Percentiles rank a stretch among this genome's conserved stretches.
phyloP scores from a whole-genome alignment of 2,113 vertebrate genomes.

The Pteropus alecto region DNA sequence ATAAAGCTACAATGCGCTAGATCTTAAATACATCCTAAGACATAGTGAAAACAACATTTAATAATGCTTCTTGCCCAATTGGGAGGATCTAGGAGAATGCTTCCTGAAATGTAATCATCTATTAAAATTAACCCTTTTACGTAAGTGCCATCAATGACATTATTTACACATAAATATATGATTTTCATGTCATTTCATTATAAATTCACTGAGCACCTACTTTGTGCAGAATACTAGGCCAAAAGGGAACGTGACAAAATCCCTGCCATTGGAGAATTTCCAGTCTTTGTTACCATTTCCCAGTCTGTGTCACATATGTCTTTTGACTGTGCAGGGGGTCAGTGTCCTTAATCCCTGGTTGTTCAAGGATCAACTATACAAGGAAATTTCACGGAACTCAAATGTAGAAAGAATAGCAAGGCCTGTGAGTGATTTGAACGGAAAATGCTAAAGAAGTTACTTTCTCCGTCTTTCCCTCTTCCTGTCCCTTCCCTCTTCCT shows the following conservation, averaged over 20 bases:
- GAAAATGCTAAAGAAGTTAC: not conserved
- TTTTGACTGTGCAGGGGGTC: not conserved
- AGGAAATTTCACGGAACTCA: not conserved
- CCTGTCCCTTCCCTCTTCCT: not conserved
- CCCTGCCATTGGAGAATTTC: not conserved
- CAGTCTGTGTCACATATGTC: not conserved
- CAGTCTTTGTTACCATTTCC: not conserved
- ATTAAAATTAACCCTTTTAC: not conserved
- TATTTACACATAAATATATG: not conserved
- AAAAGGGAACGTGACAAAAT: not conserved
- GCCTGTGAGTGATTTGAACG: not conserved
- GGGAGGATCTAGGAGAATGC: not conserved
- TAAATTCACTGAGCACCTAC: conserved; percentile 1
- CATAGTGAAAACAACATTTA: not conserved
- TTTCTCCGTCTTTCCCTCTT: not conserved
- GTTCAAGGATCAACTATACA: not conserved
- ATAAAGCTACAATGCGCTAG: not conserved
- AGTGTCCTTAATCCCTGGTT: no score
- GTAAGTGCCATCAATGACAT: not conserved
- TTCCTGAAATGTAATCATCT: not conserved
- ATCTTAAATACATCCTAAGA: not conserved
- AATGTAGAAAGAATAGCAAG: not conserved
- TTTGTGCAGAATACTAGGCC: not conserved
- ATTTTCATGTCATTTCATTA: not conserved
- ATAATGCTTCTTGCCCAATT: not conserved